Percentiles rank a stretch among this genome's conserved stretches.
Evolutionary conservation across 2,888 invertebrate genomes (phyloP).

Genomic region (Dasysyrphus albostriatus): DNA sequence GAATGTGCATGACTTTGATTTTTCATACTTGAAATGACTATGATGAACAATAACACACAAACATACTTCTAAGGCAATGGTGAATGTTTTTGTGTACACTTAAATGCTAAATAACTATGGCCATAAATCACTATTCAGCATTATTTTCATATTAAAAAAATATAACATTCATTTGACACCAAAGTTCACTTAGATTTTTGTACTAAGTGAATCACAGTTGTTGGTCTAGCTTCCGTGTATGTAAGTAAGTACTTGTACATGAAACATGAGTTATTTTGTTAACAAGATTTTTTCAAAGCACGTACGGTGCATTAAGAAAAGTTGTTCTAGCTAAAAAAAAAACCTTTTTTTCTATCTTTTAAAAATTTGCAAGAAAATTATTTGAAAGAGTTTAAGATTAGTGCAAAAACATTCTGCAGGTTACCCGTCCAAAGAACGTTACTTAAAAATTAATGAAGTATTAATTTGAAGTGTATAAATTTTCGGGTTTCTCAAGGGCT

Average conservation of each 20-base stretch:
- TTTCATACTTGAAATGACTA: neutral
- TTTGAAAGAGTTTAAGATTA: neutral
- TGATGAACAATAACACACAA: neutral
- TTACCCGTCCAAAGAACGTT: too few species aligned
- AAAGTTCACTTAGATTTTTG: slow-evolving; percentile 1
- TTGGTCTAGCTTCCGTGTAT: neutral
- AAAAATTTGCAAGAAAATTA: neutral
- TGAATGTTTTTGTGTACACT: neutral
- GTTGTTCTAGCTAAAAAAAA: neutral
- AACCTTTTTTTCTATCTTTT: neutral
- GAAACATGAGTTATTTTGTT: neutral
- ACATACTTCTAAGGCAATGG: neutral
- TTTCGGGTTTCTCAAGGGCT: too few species aligned
- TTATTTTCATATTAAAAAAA: neutral
- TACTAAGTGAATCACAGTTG: neutral
- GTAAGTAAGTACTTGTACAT: neutral
- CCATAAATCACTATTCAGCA: slow-evolving; percentile 18
- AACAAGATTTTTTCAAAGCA: neutral
- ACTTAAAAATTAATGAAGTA: too few species aligned
- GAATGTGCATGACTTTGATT: neutral
- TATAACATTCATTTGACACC: slow-evolving; percentile 1
- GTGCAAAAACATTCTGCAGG: too few species aligned
- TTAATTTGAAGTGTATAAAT: too few species aligned
- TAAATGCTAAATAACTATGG: slow-evolving; percentile 1
- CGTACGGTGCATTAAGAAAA: neutral